Percentiles rank a stretch among this genome's conserved stretches.
Conservation (phyloP, 2,888 invertebrate genomes). For the Embidobia sp. region DNA sequence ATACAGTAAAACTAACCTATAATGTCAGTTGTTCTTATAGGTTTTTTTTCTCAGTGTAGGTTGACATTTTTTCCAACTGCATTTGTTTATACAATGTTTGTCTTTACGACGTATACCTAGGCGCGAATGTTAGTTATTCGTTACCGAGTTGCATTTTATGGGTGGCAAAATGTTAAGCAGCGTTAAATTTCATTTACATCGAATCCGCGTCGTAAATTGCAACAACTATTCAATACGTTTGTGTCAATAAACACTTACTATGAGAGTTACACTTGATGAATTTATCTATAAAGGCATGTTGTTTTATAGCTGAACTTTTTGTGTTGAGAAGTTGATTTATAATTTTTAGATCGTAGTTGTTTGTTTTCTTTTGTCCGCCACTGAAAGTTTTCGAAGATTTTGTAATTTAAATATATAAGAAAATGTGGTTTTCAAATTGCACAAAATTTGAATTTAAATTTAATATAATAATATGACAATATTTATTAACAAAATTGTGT, state of each 20-base stretch:
- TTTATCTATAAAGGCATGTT: conserved; percentile 9
- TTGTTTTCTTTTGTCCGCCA: neutral
- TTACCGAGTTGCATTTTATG: conserved; percentile 20
- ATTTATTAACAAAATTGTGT: too few species aligned
- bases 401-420: too few species aligned
- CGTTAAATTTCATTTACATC: conserved; percentile 34
- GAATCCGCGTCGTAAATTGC: conserved; percentile 32
- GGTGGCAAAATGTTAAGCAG: conserved; percentile 28
- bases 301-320: too few species aligned
- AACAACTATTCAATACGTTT: conserved; percentile 28
- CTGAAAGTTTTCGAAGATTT: conserved; percentile 1
- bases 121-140: conserved; percentile 23
- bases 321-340: too few species aligned
- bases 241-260: too few species aligned
- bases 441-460: neutral
- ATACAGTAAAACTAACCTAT: too few species aligned
- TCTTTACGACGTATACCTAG: neutral
- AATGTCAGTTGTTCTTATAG: too few species aligned
- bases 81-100: too few species aligned
- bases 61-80: too few species aligned
- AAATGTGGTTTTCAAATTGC: too few species aligned
- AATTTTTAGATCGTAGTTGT: neutral
- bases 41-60: too few species aligned
- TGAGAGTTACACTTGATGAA: conserved; percentile 6
- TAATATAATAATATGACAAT: too few species aligned